Evolutionary conservation across 1,140 invertebrate genomes (phyloP), one percentile per base, ranked within the genome.

Genomic region (Microvelia longipes): DNA sequence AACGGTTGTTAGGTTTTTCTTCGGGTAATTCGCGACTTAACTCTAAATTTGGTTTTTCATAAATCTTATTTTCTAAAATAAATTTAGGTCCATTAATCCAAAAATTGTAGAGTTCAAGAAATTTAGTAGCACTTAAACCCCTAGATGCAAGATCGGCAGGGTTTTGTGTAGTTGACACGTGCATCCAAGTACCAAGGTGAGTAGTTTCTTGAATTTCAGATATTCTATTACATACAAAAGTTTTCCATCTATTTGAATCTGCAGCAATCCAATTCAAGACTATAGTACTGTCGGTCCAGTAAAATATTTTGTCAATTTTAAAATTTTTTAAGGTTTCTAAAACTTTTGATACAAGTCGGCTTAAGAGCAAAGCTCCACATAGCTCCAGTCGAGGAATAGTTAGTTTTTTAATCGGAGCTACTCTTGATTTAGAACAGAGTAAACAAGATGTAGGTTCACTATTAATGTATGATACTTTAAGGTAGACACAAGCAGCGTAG

Each of bases 401-500:
- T 5, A 71, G 19, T 2, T 29, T 68, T 70, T 77, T 77, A n/a
- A 79, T 26, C 0, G 78, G 79, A 1, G 78, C 77, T 13, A 81
- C 75, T 50, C 73, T 71, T 13, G 78, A 76, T 72, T 79, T 80
- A 0, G 77, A 72, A 25, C 72, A 75, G 0, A 79, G 2, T 19
- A 79, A 69, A 2, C 60, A 61, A 25, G 71, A 60, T 13, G 28
- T 29, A 1, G 67, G 70, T 1, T 67, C 11, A 19, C 35, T 68
- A 11, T 30, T 13, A 0, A 64, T 0, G 71, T 76, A 35, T 5
- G 15, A 11, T 15, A 50, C 50, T 67, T 75, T 69, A n/a, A 78
- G 15, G 68, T 81, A 82, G n/a, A 81, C 63, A 50, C 75, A 78
- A 0, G 77, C 78, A 60, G 77, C 80, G 72, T 80, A 81, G 15